Percentiles rank a stretch among this genome's conserved stretches.
phyloP scores from a whole-genome alignment of 2,888 invertebrate genomes.

The Leuctra nigra region DNA sequence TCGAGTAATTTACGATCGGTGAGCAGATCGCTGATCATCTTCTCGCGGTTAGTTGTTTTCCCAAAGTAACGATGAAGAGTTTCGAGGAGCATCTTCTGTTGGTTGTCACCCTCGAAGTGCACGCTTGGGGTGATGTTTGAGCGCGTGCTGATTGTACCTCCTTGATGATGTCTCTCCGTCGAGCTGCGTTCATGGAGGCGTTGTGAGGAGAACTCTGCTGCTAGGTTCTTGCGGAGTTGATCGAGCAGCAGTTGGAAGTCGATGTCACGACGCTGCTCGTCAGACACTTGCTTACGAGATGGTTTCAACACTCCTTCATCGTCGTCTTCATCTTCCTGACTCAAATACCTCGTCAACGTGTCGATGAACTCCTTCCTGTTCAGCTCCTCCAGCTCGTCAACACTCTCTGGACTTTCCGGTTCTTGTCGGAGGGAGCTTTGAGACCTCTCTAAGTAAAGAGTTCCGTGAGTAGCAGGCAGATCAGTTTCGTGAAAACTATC shows the following conservation, averaged over 20 bases:
- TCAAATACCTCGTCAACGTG: slow-evolving; percentile 60
- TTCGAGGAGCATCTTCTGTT: slow-evolving; percentile 55
- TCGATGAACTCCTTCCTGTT: slow-evolving; percentile 40
- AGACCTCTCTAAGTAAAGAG: neutral
- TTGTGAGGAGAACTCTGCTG: slow-evolving; percentile 17
- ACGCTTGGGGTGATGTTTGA: slow-evolving; percentile 26
- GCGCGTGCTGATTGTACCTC: slow-evolving; percentile 4
- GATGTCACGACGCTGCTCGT: neutral
- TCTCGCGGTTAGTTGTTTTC: slow-evolving; percentile 57
- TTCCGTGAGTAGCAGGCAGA: neutral
- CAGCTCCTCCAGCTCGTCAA: slow-evolving; percentile 18
- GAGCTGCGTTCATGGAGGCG: slow-evolving; percentile 31
- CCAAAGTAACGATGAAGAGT: slow-evolving; percentile 61
- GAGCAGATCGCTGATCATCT: slow-evolving; percentile 63
- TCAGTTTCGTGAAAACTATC: neutral
- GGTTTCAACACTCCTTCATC: neutral
- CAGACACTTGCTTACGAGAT: neutral
- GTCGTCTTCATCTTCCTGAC: slow-evolving; percentile 45
- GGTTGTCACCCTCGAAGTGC: slow-evolving; percentile 45
- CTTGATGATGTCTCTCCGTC: slow-evolving; percentile 27
- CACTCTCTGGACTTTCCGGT: slow-evolving; percentile 16
- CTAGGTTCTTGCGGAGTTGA: slow-evolving; percentile 19
- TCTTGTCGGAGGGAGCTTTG: neutral
- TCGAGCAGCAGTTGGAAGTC: slow-evolving; percentile 10
- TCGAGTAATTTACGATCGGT: slow-evolving; percentile 67